Conservation (phyloP, 1,140 invertebrate species). For the Charaxes varanes region DNA sequence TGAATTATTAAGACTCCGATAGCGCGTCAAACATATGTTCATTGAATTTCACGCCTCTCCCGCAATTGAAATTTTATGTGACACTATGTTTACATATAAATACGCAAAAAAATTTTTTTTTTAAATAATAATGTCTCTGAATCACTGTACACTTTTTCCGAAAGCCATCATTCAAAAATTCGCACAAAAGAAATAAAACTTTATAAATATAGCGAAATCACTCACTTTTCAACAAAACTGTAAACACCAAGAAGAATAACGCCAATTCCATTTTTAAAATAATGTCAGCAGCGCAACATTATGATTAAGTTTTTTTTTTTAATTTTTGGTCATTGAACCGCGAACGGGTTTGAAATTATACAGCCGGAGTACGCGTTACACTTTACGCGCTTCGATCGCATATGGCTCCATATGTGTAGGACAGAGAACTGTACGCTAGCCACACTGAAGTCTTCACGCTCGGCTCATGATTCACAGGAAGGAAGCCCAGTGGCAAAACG, state of each 20-base stretch:
- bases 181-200: too few species aligned
- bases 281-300: too few species aligned
- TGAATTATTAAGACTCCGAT: too few species aligned
- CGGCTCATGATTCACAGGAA: constrained; percentile 63
- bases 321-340: background rate
- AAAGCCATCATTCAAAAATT: too few species aligned
- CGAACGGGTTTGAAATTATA: background rate
- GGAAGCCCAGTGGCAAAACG: constrained; percentile 51
- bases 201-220: too few species aligned
- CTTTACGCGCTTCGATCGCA: constrained; percentile 30
- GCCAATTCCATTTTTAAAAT: constrained; percentile 40
- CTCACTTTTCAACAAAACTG: constrained; percentile 10
- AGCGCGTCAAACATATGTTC: too few species aligned
- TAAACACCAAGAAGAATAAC: constrained; percentile 34
- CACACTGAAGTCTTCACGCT: constrained; percentile 39
- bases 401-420: constrained; percentile 38
- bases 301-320: background rate
- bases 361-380: constrained; percentile 8
- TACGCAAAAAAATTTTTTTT: too few species aligned
- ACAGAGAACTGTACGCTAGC: constrained; percentile 35
- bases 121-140: too few species aligned
- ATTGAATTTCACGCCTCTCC: too few species aligned
- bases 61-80: too few species aligned
- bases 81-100: too few species aligned
- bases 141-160: too few species aligned